Percentiles rank a stretch among this genome's conserved stretches.
These are phyloP conservation scores for Ptychobarbus kaznakovi DNA, from an alignment of 2,797 vertebrate genomes.

Conservation along the genomic window DNA sequence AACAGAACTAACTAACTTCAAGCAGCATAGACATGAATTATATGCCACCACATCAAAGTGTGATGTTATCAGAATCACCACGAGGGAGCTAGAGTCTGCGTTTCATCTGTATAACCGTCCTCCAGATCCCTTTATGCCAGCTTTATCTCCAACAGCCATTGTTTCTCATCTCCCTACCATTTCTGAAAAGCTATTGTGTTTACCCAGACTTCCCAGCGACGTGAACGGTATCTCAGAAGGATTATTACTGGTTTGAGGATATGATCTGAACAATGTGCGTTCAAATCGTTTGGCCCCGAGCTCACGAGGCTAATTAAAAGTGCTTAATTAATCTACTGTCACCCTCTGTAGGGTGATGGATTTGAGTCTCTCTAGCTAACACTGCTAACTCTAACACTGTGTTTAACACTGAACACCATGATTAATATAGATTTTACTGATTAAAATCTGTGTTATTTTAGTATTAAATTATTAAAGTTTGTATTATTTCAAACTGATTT, in stretches of 20 bases:
- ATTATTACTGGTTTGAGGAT: slow-evolving; percentile 31
- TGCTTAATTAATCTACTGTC: slow-evolving; percentile 64
- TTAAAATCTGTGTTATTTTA: neutral
- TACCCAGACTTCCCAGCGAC: slow-evolving; percentile 7
- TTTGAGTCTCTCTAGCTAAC: slow-evolving; percentile 54
- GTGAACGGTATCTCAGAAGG: slow-evolving; percentile 20
- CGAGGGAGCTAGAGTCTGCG: neutral
- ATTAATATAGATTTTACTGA: neutral
- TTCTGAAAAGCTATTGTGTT: slow-evolving; percentile 21
- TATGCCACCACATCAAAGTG: slow-evolving; percentile 1
- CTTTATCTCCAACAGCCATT: slow-evolving; percentile 9
- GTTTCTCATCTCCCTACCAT: neutral
- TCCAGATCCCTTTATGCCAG: slow-evolving; percentile 9
- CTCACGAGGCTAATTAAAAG: slow-evolving; percentile 61
- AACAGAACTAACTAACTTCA: neutral
- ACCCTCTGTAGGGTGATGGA: slow-evolving; percentile 51
- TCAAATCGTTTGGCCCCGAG: slow-evolving; percentile 43
- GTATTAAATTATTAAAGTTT: neutral
- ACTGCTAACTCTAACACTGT: neutral
- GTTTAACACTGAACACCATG: neutral
- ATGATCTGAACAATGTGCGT: slow-evolving; percentile 44
- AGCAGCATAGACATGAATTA: neutral
- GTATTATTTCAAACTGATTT: neutral
- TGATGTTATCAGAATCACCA: slow-evolving; percentile 12
- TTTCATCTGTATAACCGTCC: neutral